Base-by-base conservation (phyloP, 2,888 invertebrate species). In the Megastigmus dorsalis region DNA sequence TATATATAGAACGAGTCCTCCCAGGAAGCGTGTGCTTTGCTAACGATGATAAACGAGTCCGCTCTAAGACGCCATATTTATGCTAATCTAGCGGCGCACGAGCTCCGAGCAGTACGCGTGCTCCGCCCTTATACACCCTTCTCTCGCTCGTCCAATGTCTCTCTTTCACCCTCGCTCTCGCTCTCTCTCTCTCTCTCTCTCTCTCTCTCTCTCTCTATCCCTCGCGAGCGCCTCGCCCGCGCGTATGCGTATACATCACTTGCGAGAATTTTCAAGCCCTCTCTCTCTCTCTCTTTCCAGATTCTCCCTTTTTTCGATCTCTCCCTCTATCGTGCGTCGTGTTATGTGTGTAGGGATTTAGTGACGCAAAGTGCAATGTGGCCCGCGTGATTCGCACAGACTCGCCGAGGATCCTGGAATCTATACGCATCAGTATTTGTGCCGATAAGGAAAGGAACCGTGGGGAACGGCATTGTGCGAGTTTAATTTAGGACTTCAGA, bases 11-110 rank as follows among this genome's bases (percentile, higher is more conserved):
- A 30, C 28, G 45, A 10, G 7, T 18, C 15, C 55, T 67, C 86
- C 86, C 87, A 87, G 87, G 87, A 88, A 88, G 87, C 87, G 87
- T 86, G 87, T 88, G 87, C 87, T 88, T 88, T 88, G 84, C 87
- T 87, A 87, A 87, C 87, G 87, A 87, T 87, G 87, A 87, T 85
- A 88, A 88, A 87, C 85, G 86, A 73, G 83, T 82, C 83, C 81
- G 83, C 81, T 84, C 85, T 84, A 86, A 87, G 87, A 87, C 86
- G 87, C 86, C 86, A 87, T 88, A 88, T 87, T 87, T 87, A 88
- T 87, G 87, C 87, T 88, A 88, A 87, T 88, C 86, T 84, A 80
- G 79, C 77, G 74, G 28, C 78, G 70, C n/a, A n/a, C 77, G 71
- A n/a, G 50, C 45, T n/a, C 9, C 55, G 10, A 45, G 36, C 54